Base-by-base conservation (phyloP, 2,113 vertebrate genomes). In the Myocastor coypus region DNA sequence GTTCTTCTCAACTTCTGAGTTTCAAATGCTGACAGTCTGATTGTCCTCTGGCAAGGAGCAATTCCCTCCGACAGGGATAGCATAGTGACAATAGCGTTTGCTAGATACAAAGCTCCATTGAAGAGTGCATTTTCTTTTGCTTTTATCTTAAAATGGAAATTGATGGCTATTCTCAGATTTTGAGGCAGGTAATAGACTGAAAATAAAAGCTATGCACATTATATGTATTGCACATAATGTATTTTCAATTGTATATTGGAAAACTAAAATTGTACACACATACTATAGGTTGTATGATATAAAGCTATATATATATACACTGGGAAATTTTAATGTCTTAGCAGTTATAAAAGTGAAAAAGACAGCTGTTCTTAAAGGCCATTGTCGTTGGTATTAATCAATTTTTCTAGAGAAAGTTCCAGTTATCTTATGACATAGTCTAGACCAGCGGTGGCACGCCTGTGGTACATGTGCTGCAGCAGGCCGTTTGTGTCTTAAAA, bases 71-170 rank as follows among this genome's bases (percentile, higher is more conserved):
- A 61, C 59, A 6, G 71, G n/a, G 69, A 28, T 84, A 69, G 5
- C 11, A 34, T 81, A 11, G 32, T 86, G 64, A 28, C 0, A 61
- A 55, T n/a, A 28, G 19, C 59, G 9, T 84, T 17, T 82, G 9
- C n/a, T 66, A 19, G n/a, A n/a, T 37, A 42, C 13, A 68, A 73
- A 89, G 1, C 57, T 26, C 22, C 40, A 57, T 61, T 78, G 78
- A 68, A 52, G 90, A 88, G 26, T 86, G 1, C 64, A n/a, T 77
- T 82, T 68, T 82, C 46, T 66, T 96, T 96, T 73, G 17, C 32
- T 17, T 75, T 69, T 83, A 32, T n/a, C 19, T 89, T 84, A 73
- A 69, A 69, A 69, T 93, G 12, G 68, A 81, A 94, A 87, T 52
- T 89, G 37, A 4, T 69, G 0, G 2, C n/a, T 73, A 26, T 69